phyloP scores from a whole-genome alignment of 2,888 invertebrate genomes.

The Coremacera marginata region DNA sequence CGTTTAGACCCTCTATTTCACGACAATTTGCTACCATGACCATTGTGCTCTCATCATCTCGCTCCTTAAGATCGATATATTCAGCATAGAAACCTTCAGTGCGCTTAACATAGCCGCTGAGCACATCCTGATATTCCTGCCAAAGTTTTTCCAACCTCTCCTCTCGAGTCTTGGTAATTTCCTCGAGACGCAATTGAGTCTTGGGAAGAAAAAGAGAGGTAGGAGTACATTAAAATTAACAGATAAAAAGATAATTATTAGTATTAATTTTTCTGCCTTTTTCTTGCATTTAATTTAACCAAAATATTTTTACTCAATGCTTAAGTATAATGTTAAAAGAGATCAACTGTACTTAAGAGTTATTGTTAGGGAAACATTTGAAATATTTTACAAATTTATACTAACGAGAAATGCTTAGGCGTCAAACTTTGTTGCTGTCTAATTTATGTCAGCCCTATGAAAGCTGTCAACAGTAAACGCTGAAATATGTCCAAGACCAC shows the following conservation, averaged over 20 bases:
- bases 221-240: neutral
- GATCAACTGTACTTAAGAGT: too few relatives aligned
- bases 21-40: conserved; percentile 65
- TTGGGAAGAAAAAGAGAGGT: conserved; percentile 42
- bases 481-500: neutral
- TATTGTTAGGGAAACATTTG: too few relatives aligned
- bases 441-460: neutral
- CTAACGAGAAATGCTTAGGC: too few relatives aligned
- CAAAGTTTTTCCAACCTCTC: conserved; percentile 71
- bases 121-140: conserved; percentile 67
- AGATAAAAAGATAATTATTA: neutral
- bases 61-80: conserved; percentile 68
- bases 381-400: too few relatives aligned
- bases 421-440: too few relatives aligned
- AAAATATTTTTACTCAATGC: too few relatives aligned
- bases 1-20: conserved; percentile 64
- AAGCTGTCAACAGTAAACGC: neutral
- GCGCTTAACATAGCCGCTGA: conserved; percentile 66
- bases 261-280: too few relatives aligned
- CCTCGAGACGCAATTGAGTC: conserved; percentile 68
- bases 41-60: conserved; percentile 67
- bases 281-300: too few relatives aligned
- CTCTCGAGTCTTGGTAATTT: conserved; percentile 69
- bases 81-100: conserved; percentile 69
- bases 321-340: too few relatives aligned